Evolutionary conservation across 2,888 invertebrate genomes (phyloP), one percentile per base, ranked within the genome.

Genomic region (Drosophila formosana): DNA sequence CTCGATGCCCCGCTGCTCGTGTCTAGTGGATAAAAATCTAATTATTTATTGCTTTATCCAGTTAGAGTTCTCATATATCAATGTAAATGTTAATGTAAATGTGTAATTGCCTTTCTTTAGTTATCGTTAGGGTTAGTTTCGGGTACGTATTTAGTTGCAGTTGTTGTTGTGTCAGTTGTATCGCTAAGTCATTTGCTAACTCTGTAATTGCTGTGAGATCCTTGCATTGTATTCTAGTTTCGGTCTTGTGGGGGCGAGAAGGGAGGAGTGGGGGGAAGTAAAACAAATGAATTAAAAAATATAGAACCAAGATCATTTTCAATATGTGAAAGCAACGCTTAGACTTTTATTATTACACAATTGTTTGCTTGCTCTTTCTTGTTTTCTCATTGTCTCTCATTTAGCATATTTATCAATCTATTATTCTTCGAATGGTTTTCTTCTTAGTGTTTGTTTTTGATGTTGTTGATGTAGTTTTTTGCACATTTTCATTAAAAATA

Each of bases 41-140:
- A 67, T 61, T 64, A 51, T 41, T 66, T 74, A 56, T 65, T 53
- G 46, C 18, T 18, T 52, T 61, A 78, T 69, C 72, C 67, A 66
- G 34, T 34, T 7, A 11, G 34, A 34, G 11, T 34, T 30, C 4
- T 37, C 37, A 11, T 4, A 13, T 41, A 41, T 41, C 39, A 41
- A 41, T 57, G 58, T 75, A 58, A 43, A 46, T 55, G 34, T 46
- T 5, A 7, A 26, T 18, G 18, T 18, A 18, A 18, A 18, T 49
- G 47, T 47, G 56, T 56, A 49, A 56, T 43, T 75, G 73, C 60
- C 58, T 74, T 81, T 60, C 66, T 49, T 65, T 68, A 56, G 61
- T 72, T 72, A 77, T 85, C 89, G 85, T 85, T 85, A 85, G 85
- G 85, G 85, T 85, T 85, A 84, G 79, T 84, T 85, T 88, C 78